phyloP scores from a whole-genome alignment of 2,113 vertebrate species.

The Anthoscopus minutus region DNA sequence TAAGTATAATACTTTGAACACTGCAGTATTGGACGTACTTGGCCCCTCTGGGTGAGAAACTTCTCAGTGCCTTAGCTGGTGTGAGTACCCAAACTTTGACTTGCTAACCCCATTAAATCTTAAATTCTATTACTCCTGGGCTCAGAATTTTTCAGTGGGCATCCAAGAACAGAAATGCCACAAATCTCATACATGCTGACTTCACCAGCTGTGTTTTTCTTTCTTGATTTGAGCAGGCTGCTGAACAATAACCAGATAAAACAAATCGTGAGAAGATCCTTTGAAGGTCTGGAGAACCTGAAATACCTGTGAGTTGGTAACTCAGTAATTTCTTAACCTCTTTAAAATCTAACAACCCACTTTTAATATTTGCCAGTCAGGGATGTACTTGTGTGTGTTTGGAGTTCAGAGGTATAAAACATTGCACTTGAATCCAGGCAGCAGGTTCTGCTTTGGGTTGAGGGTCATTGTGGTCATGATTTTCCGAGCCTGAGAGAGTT shows the following conservation, averaged over 20 bases:
- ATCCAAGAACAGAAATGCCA: not conserved
- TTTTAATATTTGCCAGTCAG: not conserved
- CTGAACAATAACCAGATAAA: constrained; percentile 69
- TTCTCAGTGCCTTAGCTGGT: not conserved
- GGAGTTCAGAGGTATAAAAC: not conserved
- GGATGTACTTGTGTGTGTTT: accelerated
- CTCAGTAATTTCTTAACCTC: not conserved
- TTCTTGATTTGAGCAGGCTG: constrained; percentile 31
- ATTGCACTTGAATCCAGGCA: not conserved
- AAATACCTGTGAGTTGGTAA: constrained; percentile 68
- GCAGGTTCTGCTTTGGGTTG: not conserved
- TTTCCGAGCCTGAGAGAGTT: too few relatives aligned
- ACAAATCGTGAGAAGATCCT: constrained; percentile 50
- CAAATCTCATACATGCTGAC: accelerated
- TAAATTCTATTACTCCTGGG: not conserved
- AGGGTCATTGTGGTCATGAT: too few relatives aligned
- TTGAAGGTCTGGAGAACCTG: constrained; percentile 62
- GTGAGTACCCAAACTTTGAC: not conserved
- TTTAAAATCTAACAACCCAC: not conserved
- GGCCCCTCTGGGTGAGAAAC: not conserved
- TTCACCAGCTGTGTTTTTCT: not conserved
- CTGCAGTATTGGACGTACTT: not conserved
- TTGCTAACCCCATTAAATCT: not conserved
- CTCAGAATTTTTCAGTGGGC: not conserved
- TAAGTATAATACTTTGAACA: not conserved